Evolutionary conservation across 2,113 vertebrate species (phyloP), one percentile per base, ranked within the genome.

Genomic region (Eublepharis macularius): DNA sequence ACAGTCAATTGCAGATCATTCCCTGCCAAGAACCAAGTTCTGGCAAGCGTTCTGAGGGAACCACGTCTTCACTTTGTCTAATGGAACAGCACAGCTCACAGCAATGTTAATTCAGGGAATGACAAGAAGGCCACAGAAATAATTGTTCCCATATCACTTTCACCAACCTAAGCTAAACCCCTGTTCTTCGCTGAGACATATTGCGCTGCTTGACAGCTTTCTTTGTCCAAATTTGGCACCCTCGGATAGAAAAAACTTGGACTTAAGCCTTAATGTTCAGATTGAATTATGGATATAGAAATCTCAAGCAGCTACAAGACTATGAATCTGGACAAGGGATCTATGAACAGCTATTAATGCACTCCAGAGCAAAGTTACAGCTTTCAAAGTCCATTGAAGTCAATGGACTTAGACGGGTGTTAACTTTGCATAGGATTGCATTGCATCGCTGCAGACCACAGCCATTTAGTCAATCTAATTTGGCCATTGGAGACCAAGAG

Each of bases 251-350:
- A 54, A 82, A 73, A 70, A 73, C 39, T n/a, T 12, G 13, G 81
- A 51, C 1, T 26, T 21, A 57, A 41, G 47, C 72, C 36, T 73
- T 69, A 16, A 57, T 41, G 57, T 41, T 57, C 8, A 57, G 54
- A 72, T 41, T 82, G 68, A 72, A 72, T 82, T 82, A 82, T 82
- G 80, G 68, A 57, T 41, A 57, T 26, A 72, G 49, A 73, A 81
- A 72, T 73, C 47, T 57, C 47, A 72, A 29, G 12, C 19, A 49
- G 26, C 49, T 41, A 17, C 47, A 54, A 2, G 17, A 29, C 47
- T 39, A 29, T 80, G 79, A 36, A 60, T 32, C 47, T 17, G 57
- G 24, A 73, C 14, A 17, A 19, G 34, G 4, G 72, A 36, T 41
- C 3, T 54, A 41, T 72, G 70, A 39, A 69, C 34, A 49, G 49